Conservation (phyloP, 2,113 vertebrate genomes). For the Petroica traversi region DNA sequence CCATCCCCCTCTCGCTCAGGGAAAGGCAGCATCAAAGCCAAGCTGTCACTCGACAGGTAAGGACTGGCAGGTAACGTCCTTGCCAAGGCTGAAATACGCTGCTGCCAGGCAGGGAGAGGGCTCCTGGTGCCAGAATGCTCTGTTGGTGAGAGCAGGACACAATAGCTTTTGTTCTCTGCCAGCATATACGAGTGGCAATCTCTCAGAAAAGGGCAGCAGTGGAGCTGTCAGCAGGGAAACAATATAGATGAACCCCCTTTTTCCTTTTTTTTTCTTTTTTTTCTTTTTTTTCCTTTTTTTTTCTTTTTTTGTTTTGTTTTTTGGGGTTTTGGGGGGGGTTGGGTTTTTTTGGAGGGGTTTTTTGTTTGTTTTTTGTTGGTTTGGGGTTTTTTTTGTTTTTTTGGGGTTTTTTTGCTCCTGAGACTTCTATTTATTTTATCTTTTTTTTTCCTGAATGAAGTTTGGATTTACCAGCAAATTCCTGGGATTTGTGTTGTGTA, state of each 20-base stretch:
- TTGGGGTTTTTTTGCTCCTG: no score
- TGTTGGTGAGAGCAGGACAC: background rate
- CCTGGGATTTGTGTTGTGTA: background rate
- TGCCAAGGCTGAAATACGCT: background rate
- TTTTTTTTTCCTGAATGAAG: background rate
- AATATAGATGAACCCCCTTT: background rate
- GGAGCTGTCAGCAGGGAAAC: background rate
- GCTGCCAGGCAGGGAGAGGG: background rate
- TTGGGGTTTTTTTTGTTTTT: no score
- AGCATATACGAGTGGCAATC: background rate
- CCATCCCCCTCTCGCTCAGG: background rate
- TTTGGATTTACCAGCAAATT: background rate
- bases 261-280: background rate
- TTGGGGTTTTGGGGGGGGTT: no score
- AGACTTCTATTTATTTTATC: background rate
- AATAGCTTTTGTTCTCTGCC: background rate
- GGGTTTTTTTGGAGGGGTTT: no score
- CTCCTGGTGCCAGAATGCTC: background rate
- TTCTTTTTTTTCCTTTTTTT: no score
- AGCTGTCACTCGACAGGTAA: conserved; percentile 24
- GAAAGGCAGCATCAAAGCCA: background rate
- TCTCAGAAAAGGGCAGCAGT: background rate
- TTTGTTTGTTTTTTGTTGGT: no score
- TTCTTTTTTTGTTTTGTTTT: background rate
- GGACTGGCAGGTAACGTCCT: conserved; percentile 8